Evolutionary conservation across 2,888 invertebrate genomes (phyloP).

Genomic region (Eupithecia subfuscata): DNA sequence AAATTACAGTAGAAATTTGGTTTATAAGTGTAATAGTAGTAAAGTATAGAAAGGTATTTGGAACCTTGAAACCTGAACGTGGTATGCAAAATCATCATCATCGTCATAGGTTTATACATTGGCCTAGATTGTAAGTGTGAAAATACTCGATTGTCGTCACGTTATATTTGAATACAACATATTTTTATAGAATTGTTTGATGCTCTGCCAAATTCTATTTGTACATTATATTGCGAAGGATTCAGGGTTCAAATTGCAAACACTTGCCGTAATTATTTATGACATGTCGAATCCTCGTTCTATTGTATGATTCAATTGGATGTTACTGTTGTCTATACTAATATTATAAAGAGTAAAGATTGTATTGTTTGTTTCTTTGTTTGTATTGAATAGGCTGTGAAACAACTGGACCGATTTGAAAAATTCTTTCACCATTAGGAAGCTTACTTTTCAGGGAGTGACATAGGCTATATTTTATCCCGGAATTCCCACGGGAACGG

Average conservation of each 20-base stretch:
- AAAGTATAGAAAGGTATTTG: neutral
- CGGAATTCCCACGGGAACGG: no score
- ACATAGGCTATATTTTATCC: no score
- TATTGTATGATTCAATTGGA: slow-evolving; percentile 17
- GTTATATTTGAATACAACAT: slow-evolving; percentile 31
- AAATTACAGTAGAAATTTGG: no score
- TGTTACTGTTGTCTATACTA: neutral
- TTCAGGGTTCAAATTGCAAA: slow-evolving; percentile 36
- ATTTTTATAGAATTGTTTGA: slow-evolving; percentile 45
- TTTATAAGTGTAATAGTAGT: neutral
- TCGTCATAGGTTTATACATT: neutral
- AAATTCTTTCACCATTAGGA: no score
- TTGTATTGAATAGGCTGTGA: no score
- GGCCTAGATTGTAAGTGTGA: slow-evolving; percentile 5
- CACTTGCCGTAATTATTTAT: slow-evolving; percentile 26
- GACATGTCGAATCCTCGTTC: neutral
- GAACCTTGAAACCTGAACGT: neutral
- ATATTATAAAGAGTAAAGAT: no score
- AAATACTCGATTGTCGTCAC: slow-evolving; percentile 27
- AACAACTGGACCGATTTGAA: no score
- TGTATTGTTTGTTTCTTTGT: no score
- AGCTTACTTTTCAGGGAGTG: no score
- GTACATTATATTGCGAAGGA: slow-evolving; percentile 39
- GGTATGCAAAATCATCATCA: neutral
- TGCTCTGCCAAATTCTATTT: slow-evolving; percentile 45